Conservation (phyloP, 2,113 vertebrate genomes). For the Periophthalmodon schlosseri region DNA sequence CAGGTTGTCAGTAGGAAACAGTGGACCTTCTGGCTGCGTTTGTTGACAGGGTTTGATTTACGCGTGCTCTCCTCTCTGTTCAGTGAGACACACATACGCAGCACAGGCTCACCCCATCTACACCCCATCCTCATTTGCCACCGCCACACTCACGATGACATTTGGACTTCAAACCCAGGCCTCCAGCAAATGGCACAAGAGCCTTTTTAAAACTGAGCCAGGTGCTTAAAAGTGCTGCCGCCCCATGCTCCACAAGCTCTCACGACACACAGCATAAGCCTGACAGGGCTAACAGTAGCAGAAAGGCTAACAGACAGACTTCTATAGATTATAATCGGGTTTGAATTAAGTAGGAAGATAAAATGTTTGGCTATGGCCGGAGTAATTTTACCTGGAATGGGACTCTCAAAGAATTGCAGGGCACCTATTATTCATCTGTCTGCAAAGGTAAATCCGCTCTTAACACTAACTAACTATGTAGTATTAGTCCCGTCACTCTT, state of each 20-base stretch:
- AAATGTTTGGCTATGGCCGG: conserved; percentile 58
- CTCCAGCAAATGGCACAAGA: conserved; percentile 34
- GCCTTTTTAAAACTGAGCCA: conserved; percentile 55
- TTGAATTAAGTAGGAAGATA: background rate
- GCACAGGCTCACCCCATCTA: conserved; percentile 19
- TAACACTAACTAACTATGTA: background rate
- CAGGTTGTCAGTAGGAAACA: conserved; percentile 17
- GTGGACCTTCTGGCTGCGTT: conserved; percentile 4
- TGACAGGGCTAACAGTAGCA: conserved; percentile 1
- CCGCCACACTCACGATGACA: conserved; percentile 53
- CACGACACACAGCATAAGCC: conserved; percentile 3
- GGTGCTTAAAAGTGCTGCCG: conserved; percentile 41
- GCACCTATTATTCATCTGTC: conserved; percentile 4
- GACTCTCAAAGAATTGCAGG: conserved; percentile 56
- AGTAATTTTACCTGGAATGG: conserved; percentile 67
- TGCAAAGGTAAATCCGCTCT: conserved; percentile 41
- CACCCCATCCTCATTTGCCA: conserved; percentile 27
- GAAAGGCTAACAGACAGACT: background rate
- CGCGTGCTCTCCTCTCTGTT: conserved; percentile 9
- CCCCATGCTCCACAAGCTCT: background rate
- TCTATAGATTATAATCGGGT: background rate
- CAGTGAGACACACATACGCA: conserved; percentile 20
- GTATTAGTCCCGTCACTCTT: conserved; percentile 10
- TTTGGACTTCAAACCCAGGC: conserved; percentile 51
- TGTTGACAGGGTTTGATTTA: conserved; percentile 49